A percentile compares a stretch with the other conserved stretches of the same genome.
Conservation (phyloP, 1,140 invertebrate species). For the Cyclargus thomasi region DNA sequence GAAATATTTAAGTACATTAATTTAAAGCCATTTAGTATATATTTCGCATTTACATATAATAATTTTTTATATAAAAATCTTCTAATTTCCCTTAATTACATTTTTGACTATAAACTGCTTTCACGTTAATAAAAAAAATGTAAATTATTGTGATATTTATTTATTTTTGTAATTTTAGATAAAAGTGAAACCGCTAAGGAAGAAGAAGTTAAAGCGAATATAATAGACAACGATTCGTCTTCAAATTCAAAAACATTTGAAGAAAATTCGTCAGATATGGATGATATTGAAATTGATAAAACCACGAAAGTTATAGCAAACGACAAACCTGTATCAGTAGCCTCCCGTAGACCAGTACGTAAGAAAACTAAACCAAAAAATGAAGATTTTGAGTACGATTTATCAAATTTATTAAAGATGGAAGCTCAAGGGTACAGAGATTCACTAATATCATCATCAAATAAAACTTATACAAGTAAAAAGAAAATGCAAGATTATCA, state of each 20-base stretch:
- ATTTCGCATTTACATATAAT: too few species aligned
- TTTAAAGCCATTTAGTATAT: too few species aligned
- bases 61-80: neutral
- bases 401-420: constrained; percentile 75
- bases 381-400: constrained; percentile 82
- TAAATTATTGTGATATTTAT: neutral
- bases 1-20: neutral
- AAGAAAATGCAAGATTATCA: constrained; percentile 46
- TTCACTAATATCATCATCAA: constrained; percentile 35
- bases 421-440: constrained; percentile 67
- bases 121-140: too few species aligned
- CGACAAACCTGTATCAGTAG: constrained; percentile 34
- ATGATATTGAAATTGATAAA: constrained; percentile 53
- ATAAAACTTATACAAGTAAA: constrained; percentile 44
- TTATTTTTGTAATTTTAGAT: constrained; percentile 38
- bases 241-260: constrained; percentile 50
- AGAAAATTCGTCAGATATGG: constrained; percentile 69
- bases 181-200: constrained; percentile 36
- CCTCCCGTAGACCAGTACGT: constrained; percentile 75
- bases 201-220: constrained; percentile 16
- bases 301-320: constrained; percentile 33
- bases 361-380: constrained; percentile 79
- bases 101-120: too few species aligned
- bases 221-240: constrained; percentile 36
- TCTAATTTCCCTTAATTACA: too few species aligned